Evolutionary conservation across 2,797 vertebrate genomes (phyloP), one percentile per base, ranked within the genome.

Genomic region (Falco cherrug): DNA sequence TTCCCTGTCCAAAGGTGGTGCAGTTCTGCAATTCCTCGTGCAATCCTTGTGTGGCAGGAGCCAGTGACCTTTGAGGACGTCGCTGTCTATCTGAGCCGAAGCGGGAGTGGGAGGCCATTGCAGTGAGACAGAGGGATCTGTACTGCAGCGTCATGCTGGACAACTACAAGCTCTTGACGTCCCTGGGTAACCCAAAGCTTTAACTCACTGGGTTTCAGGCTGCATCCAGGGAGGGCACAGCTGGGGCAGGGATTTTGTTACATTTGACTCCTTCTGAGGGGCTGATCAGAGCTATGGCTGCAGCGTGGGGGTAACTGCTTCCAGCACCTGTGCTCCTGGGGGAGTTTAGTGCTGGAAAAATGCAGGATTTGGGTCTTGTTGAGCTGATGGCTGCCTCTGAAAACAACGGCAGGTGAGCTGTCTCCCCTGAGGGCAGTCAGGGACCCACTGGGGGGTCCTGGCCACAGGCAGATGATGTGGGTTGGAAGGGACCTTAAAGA

Each of bases 1-100:
- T 20, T 13, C 19, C 29, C 1, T 0, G 2, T 0, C 1, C 12
- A 11, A 37, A 5, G 1, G 5, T 37, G 10, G 10, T 37, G 37
- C 37, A 37, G 37, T 37, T 37, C 37, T 37, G 37, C 37, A 37
- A 37, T 37, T 37, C 37, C 3, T 37, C 37, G 16, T 5, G 9
- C 7, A 3, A 3, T 6, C 6, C 7, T 26, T 51, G 11, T 57
- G 26, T 22, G 29, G n/a, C 57, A 89, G 87, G 82, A 82, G 2
- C 70, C 16, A 0, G 53, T 86, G 70, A 77, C 47, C 47, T 93
- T 93, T 1, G 77, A 77, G 70, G 91, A 93, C 5, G 1, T 93
- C 1, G 87, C 87, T 0, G 0, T 93, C 11, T 71, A 82, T 4
- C 53, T 93, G 91, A 93, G 65, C 87, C 91, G 9, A 0, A 0